Evolutionary conservation across 2,113 vertebrate species (phyloP).

Genomic region (Pampusana beccarii): DNA sequence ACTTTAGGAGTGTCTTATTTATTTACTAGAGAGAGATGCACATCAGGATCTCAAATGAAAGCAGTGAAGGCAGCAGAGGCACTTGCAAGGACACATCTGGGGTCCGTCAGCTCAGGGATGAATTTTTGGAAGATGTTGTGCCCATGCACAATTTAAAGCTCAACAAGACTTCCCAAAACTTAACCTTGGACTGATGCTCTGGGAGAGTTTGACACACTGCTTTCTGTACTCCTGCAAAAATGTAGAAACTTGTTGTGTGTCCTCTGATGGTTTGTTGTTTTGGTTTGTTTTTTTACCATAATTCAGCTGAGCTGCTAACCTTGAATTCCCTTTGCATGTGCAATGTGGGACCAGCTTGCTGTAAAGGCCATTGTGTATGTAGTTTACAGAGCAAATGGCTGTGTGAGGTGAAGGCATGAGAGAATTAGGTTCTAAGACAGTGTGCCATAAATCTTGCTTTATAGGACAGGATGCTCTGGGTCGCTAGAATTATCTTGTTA

Average conservation of each 20-base stretch:
- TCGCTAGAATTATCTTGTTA: background rate
- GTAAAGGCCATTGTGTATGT: background rate
- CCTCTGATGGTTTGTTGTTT: background rate
- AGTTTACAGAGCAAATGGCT: slow-evolving; percentile 38
- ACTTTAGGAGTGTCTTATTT: background rate
- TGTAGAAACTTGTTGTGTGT: background rate
- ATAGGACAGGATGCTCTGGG: slow-evolving; percentile 17
- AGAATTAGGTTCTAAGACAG: slow-evolving; percentile 30
- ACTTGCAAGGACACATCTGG: background rate
- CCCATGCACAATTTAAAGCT: background rate
- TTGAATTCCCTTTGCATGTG: background rate
- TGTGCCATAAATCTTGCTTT: slow-evolving; percentile 44
- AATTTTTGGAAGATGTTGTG: background rate
- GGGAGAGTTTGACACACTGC: background rate
- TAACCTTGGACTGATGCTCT: accelerated
- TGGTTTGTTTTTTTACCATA: background rate
- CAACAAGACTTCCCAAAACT: background rate
- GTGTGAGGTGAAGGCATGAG: background rate
- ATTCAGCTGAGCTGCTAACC: background rate
- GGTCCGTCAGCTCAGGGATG: accelerated
- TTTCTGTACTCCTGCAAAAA: background rate
- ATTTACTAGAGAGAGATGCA: background rate
- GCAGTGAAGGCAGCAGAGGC: background rate
- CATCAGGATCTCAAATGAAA: background rate
- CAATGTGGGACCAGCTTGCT: background rate